Conservation (phyloP, 2,797 vertebrate species). For the Alauda arvensis region DNA sequence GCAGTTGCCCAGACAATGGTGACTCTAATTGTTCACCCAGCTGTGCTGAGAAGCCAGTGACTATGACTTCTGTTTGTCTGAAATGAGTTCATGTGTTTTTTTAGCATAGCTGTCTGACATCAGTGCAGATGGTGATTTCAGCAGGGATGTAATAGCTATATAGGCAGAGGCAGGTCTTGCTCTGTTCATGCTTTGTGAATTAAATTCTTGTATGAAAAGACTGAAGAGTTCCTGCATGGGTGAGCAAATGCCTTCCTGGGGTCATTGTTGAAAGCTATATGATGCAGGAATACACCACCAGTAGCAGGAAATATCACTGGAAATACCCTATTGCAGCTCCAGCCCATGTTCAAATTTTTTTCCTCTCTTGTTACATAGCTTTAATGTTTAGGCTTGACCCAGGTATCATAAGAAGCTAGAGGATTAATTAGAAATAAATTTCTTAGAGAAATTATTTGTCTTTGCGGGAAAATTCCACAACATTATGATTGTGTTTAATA, state of each 20-base stretch:
- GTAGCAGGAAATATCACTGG: not conserved
- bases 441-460: not conserved
- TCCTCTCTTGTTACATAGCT: not conserved
- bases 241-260: not conserved
- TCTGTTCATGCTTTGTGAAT: conserved; percentile 1
- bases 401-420: not conserved
- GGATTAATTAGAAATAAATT: conserved; percentile 22
- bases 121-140: conserved; percentile 20
- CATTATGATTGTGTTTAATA: not conserved
- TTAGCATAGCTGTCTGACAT: conserved; percentile 15
- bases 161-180: not conserved
- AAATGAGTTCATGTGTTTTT: conserved; percentile 15
- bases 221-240: not conserved
- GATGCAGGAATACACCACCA: not conserved
- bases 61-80: not conserved
- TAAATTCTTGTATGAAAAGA: not conserved
- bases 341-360: not conserved
- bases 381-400: conserved; percentile 5
- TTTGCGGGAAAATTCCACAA: not conserved
- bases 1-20: not conserved
- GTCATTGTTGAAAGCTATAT: not conserved
- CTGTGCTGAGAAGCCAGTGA: conserved; percentile 10
- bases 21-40: conserved; percentile 24
- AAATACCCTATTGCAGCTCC: not conserved
- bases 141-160: not conserved